Base-by-base conservation (phyloP, 2,113 vertebrate genomes). In the Morone chrysops region DNA sequence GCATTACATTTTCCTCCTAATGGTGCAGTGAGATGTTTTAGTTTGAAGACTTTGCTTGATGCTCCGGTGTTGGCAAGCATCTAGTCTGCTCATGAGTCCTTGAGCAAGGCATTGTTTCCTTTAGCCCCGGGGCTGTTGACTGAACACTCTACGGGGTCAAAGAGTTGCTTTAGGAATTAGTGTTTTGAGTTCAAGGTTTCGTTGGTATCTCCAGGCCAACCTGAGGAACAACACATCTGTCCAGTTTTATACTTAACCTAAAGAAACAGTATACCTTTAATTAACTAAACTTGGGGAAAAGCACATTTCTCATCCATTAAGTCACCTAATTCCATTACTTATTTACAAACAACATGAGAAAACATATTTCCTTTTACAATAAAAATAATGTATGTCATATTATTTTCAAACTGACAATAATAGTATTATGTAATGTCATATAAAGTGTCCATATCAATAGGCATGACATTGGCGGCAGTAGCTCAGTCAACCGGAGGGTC, bases 1-100 rank as follows among this genome's bases (percentile, higher is more conserved):
- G 81, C 69, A 81, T 88, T 62, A 36, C 16, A 88, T 88, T 91
- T 86, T 71, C 56, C 73, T 89, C 69, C 38, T 78, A 86, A 8
- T 48, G 10, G 40, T 66, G 50, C 22, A 41, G 20, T 63, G 9
- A 71, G 8, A 38, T 53, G 20, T 20, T 45, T 51, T 43, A 18
- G 20, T 43, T 40, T 25, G 6, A 53, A 61, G 36, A 6, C 25
- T 12, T 51, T 54, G 8, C 12, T 65, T 53, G 20, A 31, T 31
- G 38, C 20, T 61, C 43, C 31, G n/a, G n/a, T 9, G 36, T 38
- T 79, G 48, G 17, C 4, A 62, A 18, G 8, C 3, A 22, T 63
- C 14, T 54, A 45, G 36, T 54, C 9, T 6, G 22, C 17, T 54
- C 7, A 68, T 43, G 16, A 71, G 17, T 20, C 40, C 54, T 50